Conservation (phyloP, 2,888 invertebrate genomes). For the Cyclophora albipunctata region DNA sequence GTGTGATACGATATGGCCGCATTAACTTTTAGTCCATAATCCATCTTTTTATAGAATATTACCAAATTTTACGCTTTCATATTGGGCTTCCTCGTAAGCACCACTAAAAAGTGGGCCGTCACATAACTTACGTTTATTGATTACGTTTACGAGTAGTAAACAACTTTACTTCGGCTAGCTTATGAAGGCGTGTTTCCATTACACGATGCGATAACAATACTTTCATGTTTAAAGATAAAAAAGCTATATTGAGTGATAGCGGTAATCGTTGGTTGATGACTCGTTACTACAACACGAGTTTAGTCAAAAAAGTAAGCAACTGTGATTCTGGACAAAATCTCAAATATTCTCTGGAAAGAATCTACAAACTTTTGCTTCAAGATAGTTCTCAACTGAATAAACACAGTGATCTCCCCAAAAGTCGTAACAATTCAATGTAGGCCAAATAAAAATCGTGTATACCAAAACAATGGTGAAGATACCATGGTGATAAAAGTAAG, state of each 20-base stretch:
- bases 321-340: too few relatives aligned
- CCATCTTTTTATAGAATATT: conserved; percentile 25
- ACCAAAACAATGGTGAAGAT: conserved; percentile 22
- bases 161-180: conserved; percentile 52
- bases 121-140: conserved; percentile 65
- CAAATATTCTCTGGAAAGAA: too few relatives aligned
- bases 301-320: too few relatives aligned
- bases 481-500: conserved; percentile 53
- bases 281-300: too few relatives aligned
- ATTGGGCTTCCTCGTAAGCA: conserved; percentile 45
- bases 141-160: conserved; percentile 66
- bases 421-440: too few relatives aligned
- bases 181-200: conserved; percentile 44
- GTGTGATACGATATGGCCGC: conserved; percentile 5
- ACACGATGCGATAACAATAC: neutral
- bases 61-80: conserved; percentile 36
- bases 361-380: too few relatives aligned
- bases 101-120: conserved; percentile 50
- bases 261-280: too few relatives aligned
- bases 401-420: too few relatives aligned
- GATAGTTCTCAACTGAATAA: too few relatives aligned
- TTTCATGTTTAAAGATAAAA: too few relatives aligned
- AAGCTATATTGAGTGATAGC: too few relatives aligned
- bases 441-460: conserved; percentile 14
- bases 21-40: conserved; percentile 19